phyloP scores from a whole-genome alignment of 2,888 invertebrate species.

The Drosophila differens region DNA sequence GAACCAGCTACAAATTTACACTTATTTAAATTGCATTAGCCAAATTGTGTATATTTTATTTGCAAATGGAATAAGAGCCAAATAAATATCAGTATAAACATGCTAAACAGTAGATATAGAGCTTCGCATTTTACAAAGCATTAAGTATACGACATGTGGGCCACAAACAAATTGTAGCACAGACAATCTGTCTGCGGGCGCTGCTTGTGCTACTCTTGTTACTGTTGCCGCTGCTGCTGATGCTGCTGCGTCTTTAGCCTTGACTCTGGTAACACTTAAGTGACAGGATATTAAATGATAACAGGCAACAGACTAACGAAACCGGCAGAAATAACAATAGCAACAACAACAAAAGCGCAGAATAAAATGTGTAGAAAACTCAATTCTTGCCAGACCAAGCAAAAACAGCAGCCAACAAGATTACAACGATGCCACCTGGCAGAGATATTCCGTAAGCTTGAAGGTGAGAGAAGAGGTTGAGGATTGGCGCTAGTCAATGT shows the following conservation, averaged over 20 bases:
- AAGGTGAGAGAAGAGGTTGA: neutral
- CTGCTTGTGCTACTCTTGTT: neutral
- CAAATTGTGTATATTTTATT: neutral
- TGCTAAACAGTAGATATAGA: constrained; percentile 23
- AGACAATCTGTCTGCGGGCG: constrained; percentile 17
- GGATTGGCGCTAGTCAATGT: constrained; percentile 4
- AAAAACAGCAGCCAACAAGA: constrained; percentile 38
- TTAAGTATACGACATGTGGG: constrained; percentile 38
- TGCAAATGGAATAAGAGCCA: constrained; percentile 11
- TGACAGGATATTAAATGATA: constrained; percentile 82
- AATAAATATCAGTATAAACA: constrained; percentile 13
- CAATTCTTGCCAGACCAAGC: constrained; percentile 15
- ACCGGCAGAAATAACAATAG: constrained; percentile 9
- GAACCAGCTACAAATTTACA: neutral
- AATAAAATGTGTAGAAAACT: constrained; percentile 23
- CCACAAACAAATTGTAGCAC: constrained; percentile 25
- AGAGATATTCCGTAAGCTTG: neutral
- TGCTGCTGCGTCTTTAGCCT: constrained; percentile 4
- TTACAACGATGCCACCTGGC: constrained; percentile 39
- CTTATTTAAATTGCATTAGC: neutral
- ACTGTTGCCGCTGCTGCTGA: neutral
- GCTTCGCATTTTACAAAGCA: constrained; percentile 13
- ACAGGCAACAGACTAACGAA: constrained; percentile 41
- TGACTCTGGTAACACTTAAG: constrained; percentile 49
- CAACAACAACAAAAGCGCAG: constrained; percentile 17